A percentile compares a stretch with the other conserved stretches of the same genome.
Conservation (phyloP, 2,797 vertebrate species). For the Gallinago solitaria region DNA sequence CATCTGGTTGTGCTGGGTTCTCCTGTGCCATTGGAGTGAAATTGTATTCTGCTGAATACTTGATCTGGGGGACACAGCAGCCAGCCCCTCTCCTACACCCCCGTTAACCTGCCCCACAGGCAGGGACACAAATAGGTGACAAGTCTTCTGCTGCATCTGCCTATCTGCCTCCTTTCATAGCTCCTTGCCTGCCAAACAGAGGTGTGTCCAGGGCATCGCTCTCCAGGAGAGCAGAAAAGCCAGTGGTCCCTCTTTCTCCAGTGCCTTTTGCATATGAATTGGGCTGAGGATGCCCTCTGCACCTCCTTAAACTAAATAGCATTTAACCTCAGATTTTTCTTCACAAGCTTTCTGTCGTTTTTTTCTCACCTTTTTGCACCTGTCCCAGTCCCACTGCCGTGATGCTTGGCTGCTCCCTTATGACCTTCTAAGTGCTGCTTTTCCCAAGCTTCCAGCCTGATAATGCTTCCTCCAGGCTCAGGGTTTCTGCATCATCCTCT, state of each 20-base stretch:
- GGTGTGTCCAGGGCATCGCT: fast-evolving
- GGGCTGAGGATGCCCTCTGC: not conserved
- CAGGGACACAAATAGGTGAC: not conserved
- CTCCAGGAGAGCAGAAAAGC: not conserved
- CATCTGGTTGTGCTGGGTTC: fast-evolving
- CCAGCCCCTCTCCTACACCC: not conserved
- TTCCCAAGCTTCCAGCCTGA: not conserved
- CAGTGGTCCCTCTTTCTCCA: not conserved
- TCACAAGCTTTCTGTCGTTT: not conserved
- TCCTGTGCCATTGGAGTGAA: not conserved
- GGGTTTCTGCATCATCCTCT: not conserved
- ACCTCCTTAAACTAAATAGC: not conserved
- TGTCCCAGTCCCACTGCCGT: not conserved
- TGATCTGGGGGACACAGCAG: not conserved
- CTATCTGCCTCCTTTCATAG: not conserved
- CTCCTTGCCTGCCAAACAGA: fast-evolving
- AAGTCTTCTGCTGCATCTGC: not conserved
- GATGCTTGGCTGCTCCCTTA: not conserved
- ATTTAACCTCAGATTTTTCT: not conserved
- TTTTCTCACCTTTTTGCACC: not conserved
- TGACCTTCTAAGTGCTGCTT: not conserved
- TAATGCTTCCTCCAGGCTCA: not conserved
- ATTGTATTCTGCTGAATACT: not conserved
- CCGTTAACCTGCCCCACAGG: not conserved
- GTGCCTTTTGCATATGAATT: not conserved